A percentile compares a stretch with the other conserved stretches of the same genome.
Evolutionary conservation across 2,113 vertebrate species (phyloP).

Genomic region (Corythornis vintsioides): DNA sequence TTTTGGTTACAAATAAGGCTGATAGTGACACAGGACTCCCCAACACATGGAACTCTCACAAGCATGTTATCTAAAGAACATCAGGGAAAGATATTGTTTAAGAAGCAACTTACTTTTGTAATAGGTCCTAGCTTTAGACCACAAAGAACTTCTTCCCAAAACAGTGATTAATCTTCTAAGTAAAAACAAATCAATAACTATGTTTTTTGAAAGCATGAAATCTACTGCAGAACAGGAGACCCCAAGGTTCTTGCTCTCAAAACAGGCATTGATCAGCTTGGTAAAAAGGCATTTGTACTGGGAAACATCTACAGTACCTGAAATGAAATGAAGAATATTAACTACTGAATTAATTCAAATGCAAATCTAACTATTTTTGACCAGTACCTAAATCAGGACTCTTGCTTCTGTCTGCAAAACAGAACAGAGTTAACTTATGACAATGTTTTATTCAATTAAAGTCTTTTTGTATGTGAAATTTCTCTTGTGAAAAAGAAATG

Average conservation of each 20-base stretch:
- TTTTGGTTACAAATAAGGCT: not conserved
- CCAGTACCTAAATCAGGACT: not conserved
- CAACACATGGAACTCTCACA: not conserved
- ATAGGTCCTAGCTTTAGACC: constrained; percentile 86
- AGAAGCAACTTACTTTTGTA: constrained; percentile 87
- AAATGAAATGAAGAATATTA: constrained; percentile 57
- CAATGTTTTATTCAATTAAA: not conserved
- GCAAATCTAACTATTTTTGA: not conserved
- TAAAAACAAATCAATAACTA: constrained; percentile 78
- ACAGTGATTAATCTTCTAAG: constrained; percentile 86
- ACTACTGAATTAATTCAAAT: not conserved
- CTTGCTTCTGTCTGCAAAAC: not conserved
- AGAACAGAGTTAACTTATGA: not conserved
- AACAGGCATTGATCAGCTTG: constrained; percentile 81
- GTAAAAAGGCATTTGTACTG: constrained; percentile 84
- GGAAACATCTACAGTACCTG: constrained; percentile 78
- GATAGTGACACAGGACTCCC: not conserved
- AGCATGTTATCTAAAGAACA: not conserved
- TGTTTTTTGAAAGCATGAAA: constrained; percentile 86
- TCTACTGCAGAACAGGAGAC: constrained; percentile 84
- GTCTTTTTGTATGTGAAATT: not conserved
- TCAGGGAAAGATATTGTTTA: not conserved
- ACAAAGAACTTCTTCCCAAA: constrained; percentile 88
- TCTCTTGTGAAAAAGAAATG: not conserved
- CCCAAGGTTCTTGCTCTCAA: constrained; percentile 82